Base-by-base conservation (phyloP, 2,113 vertebrate genomes). In the Alligator mississippiensis region DNA sequence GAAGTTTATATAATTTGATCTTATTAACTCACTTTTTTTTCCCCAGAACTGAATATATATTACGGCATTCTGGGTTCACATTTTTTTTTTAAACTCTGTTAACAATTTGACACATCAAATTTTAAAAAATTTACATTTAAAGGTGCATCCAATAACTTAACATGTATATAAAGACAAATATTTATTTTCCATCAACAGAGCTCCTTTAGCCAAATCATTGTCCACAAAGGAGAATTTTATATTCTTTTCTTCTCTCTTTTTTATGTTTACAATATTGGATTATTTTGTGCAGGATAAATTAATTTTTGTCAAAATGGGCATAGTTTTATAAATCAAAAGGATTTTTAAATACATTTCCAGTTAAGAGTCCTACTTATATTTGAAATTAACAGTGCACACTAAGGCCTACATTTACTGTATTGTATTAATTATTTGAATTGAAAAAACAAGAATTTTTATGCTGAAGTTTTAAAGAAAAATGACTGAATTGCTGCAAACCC, bases 391-490 rank as follows among this genome's bases (percentile, higher is more conserved):
- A 62, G 77, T 63, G 58, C 85, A 18, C 76, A 77, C 80, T 72
- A 17, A 22, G 79, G 30, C 54, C 27, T 72, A 64, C 83, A 87
- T 55, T 84, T 74, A 9, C 55, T 90, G 27, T 88, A 34, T 75
- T 93, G 25, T 74, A 1, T 83, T 83, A 81, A 82, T 47, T 90
- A 21, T 28, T 60, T 64, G 13, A 64, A 38, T 89, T 82, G 63
- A 90, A 79, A 89, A 17, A 89, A 14, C 78, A 54, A 54, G 7
- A 77, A 64, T 82, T 94, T 10, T 1, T 89, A 75, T 92, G 78
- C n/a, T 64, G n/a, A 88, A 89, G 17, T 84, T 94, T 68, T 87
- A 77, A 94, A 90, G 70, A 58, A 83, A 90, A 60, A 88, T 34
- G 38, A 28, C 34, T 4, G 13, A 78, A 63, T 63, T 21, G 10